Evolutionary conservation across 2,113 vertebrate genomes (phyloP).

Genomic region (Aspiorhynchus laticeps): DNA sequence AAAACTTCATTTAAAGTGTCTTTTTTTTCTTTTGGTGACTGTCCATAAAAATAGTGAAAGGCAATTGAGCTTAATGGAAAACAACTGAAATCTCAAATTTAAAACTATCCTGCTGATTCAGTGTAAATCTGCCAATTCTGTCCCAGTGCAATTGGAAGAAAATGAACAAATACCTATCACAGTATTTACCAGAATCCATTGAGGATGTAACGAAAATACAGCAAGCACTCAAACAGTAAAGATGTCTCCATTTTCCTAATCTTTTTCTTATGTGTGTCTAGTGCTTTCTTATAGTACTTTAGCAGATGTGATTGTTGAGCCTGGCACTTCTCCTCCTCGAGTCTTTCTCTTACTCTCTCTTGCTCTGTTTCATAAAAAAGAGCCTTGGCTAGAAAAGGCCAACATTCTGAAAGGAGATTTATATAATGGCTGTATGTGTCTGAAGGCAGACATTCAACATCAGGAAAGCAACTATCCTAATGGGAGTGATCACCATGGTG

Average conservation of each 20-base stretch:
- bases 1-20: too few species aligned
- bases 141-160: neutral
- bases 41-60: neutral
- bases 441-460: constrained; percentile 76
- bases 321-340: constrained; percentile 36
- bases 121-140: neutral
- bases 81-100: neutral
- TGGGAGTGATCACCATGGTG: constrained; percentile 75
- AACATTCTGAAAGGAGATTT: constrained; percentile 74
- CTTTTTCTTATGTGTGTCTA: constrained; percentile 25
- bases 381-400: constrained; percentile 69
- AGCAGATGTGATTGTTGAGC: constrained; percentile 58
- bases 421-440: constrained; percentile 72
- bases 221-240: constrained; percentile 56
- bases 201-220: constrained; percentile 45
- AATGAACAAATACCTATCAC: constrained; percentile 26
- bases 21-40: neutral
- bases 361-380: constrained; percentile 46
- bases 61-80: neutral
- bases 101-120: constrained; percentile 4
- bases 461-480: constrained; percentile 69
- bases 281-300: constrained; percentile 45
- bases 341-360: constrained; percentile 40
- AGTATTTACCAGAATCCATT: constrained; percentile 33
- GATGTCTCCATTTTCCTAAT: constrained; percentile 57